phyloP scores from a whole-genome alignment of 2,888 invertebrate species.

The Latrodectus elegans region DNA sequence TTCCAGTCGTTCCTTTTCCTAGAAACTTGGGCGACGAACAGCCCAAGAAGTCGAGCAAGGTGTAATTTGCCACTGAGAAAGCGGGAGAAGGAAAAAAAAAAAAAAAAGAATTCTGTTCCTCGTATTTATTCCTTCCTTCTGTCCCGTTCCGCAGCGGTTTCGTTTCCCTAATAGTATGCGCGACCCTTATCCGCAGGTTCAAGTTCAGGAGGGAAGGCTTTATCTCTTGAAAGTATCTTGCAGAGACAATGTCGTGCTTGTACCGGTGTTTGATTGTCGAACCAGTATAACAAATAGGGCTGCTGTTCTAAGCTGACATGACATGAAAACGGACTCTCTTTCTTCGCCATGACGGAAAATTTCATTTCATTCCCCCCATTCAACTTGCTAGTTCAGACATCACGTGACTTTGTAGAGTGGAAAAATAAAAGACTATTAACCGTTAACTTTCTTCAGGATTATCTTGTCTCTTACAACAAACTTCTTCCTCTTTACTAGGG shows the following conservation, averaged over 20 bases:
- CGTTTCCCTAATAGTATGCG: constrained; percentile 8
- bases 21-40: constrained; percentile 34
- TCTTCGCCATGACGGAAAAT: not conserved
- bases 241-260: constrained; percentile 43
- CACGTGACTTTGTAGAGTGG: constrained; percentile 13
- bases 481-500: too few species aligned
- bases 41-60: constrained; percentile 46
- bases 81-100: constrained; percentile 3
- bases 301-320: constrained; percentile 36
- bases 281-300: constrained; percentile 31
- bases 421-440: constrained; percentile 31
- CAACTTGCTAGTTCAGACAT: constrained; percentile 17
- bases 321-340: not conserved
- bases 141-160: constrained; percentile 46
- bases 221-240: constrained; percentile 2
- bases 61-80: constrained; percentile 37
- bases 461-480: constrained; percentile 17
- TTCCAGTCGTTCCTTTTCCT: constrained; percentile 43
- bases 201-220: constrained; percentile 43
- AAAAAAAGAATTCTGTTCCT: constrained; percentile 13
- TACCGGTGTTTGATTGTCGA: constrained; percentile 15
- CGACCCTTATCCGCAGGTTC: constrained; percentile 41
- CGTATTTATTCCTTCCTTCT: constrained; percentile 14
- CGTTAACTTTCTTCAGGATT: constrained; percentile 43
- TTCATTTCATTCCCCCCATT: constrained; percentile 11